Conservation (phyloP, 2,888 invertebrate genomes). For the Axea sp. region DNA sequence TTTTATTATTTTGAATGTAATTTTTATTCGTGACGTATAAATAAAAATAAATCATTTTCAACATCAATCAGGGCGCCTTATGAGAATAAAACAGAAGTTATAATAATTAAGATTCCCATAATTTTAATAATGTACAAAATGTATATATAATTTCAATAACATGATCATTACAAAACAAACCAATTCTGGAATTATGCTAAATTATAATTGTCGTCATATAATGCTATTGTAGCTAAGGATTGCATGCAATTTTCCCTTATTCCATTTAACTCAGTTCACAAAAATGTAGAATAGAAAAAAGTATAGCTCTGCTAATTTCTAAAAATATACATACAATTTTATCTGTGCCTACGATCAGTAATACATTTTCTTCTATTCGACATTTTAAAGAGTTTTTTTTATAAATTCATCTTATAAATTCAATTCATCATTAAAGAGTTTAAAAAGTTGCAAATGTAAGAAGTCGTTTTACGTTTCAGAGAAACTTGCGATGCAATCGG, state of each 20-base stretch:
- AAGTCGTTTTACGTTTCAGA: conserved; percentile 79
- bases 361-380: conserved; percentile 10
- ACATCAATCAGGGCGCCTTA: background rate
- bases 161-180: conserved; percentile 29
- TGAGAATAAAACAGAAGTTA: too few species aligned
- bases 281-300: conserved; percentile 17
- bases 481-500: conserved; percentile 91
- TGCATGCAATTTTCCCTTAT: conserved; percentile 24
- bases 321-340: conserved; percentile 13
- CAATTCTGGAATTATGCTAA: conserved; percentile 19
- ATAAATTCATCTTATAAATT: conserved; percentile 1
- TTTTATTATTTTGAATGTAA: background rate
- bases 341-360: too few species aligned
- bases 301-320: background rate
- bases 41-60: conserved; percentile 11
- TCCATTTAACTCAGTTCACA: background rate
- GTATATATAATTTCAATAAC: conserved; percentile 35
- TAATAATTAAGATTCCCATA: conserved; percentile 10
- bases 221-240: background rate
- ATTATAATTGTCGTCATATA: conserved; percentile 11
- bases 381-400: too few species aligned
- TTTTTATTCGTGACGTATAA: background rate
- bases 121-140: conserved; percentile 41
- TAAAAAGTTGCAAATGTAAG: conserved; percentile 5
- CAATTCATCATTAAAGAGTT: background rate